phyloP scores from a whole-genome alignment of 2,797 vertebrate genomes.

The Melanotaenia maccullochi region DNA sequence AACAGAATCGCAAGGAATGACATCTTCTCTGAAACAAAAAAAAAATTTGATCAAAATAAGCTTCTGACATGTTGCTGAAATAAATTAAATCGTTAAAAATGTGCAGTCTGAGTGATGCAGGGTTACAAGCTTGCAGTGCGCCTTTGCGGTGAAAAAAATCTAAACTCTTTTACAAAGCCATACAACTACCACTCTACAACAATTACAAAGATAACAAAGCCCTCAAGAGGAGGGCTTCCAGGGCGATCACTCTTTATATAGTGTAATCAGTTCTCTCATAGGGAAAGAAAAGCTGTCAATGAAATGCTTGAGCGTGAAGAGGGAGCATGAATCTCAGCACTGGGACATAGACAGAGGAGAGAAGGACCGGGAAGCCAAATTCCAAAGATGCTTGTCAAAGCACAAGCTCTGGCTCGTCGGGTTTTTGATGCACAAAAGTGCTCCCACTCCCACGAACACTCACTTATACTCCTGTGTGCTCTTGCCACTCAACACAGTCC shows the following conservation, averaged over 20 bases:
- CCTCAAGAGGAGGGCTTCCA: constrained; percentile 39
- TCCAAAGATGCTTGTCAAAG: constrained; percentile 76
- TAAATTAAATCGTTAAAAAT: background rate
- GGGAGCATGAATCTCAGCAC: constrained; percentile 34
- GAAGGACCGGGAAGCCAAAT: constrained; percentile 62
- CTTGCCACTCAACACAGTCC: constrained; percentile 54
- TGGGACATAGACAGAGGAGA: constrained; percentile 30
- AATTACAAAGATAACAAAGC: constrained; percentile 57
- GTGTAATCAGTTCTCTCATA: constrained; percentile 53
- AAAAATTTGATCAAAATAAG: background rate
- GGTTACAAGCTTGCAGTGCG: background rate
- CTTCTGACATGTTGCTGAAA: too few relatives aligned
- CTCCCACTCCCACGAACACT: constrained; percentile 59
- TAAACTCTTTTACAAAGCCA: constrained; percentile 39
- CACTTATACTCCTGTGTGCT: constrained; percentile 27
- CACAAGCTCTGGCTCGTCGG: constrained; percentile 70
- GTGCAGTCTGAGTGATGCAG: background rate
- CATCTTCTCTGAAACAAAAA: background rate
- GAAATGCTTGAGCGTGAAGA: constrained; percentile 46
- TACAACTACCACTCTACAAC: constrained; percentile 35
- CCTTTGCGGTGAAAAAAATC: constrained; percentile 7
- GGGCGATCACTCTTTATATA: constrained; percentile 39
- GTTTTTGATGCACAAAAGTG: constrained; percentile 49
- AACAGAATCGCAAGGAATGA: background rate
- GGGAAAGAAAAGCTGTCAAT: constrained; percentile 47